Conservation (phyloP, 2,113 vertebrate genomes). For the Heterotilapia buettikoferi region DNA sequence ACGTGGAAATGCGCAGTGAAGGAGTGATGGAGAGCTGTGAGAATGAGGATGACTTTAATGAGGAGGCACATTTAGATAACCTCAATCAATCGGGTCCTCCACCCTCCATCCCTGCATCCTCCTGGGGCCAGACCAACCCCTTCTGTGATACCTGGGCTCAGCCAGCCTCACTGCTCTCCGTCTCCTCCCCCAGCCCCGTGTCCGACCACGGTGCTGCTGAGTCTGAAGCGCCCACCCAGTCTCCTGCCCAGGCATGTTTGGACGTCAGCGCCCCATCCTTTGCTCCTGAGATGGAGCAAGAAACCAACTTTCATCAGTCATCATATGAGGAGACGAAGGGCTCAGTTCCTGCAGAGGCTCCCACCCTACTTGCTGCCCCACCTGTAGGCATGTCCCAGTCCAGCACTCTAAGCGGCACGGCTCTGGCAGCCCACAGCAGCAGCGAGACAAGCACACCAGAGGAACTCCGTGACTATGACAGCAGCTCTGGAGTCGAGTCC, state of each 20-base stretch:
- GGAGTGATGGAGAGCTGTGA: constrained; percentile 63
- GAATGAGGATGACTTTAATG: constrained; percentile 67
- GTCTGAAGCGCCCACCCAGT: constrained; percentile 59
- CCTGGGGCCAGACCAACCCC: constrained; percentile 65
- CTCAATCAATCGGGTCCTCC: constrained; percentile 37
- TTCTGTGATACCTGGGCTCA: constrained; percentile 69
- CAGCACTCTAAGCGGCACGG: constrained; percentile 76
- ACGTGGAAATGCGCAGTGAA: constrained; percentile 74
- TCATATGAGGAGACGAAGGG: constrained; percentile 1
- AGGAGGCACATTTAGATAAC: constrained; percentile 66
- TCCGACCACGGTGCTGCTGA: constrained; percentile 50
- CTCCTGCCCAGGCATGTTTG: constrained; percentile 56
- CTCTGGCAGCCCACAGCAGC: constrained; percentile 77
- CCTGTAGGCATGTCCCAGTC: constrained; percentile 70
- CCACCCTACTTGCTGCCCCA: constrained; percentile 4
- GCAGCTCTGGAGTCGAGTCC: constrained; percentile 81
- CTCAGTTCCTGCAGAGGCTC: not conserved
- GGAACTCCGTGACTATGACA: constrained; percentile 84
- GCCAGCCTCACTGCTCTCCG: constrained; percentile 47
- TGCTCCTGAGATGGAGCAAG: constrained; percentile 2
- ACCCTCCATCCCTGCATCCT: not conserved
- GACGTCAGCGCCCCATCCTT: constrained; percentile 40
- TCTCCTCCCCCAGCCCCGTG: constrained; percentile 50
- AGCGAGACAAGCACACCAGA: constrained; percentile 87
- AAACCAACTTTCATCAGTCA: not conserved